Conservation (phyloP, 2,113 vertebrate genomes). For the Phyllopteryx taeniolatus region DNA sequence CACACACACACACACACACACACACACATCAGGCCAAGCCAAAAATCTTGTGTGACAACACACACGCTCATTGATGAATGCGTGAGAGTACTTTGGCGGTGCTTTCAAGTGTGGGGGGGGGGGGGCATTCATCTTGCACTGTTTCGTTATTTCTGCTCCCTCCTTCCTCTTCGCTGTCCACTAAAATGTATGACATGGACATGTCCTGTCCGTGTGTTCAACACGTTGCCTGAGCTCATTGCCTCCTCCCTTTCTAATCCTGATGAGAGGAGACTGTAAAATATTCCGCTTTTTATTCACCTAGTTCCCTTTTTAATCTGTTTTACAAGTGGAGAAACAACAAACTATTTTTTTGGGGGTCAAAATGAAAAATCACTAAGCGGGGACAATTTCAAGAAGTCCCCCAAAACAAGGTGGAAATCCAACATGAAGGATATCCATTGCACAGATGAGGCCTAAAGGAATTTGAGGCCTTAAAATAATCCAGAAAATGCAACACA, state of each 20-base stretch:
- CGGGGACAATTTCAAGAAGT: slow-evolving; percentile 17
- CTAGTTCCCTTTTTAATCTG: slow-evolving; percentile 6
- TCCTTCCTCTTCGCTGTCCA: slow-evolving; percentile 16
- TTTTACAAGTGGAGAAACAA: neutral
- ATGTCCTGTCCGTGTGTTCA: slow-evolving; percentile 18
- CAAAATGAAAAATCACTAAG: slow-evolving; percentile 4
- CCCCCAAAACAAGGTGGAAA: slow-evolving; percentile 13
- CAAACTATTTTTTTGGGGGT: neutral
- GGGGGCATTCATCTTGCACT: slow-evolving; percentile 21
- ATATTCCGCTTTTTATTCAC: neutral
- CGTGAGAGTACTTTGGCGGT: slow-evolving; percentile 24
- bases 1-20: slow-evolving; percentile 70
- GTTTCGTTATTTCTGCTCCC: slow-evolving; percentile 14
- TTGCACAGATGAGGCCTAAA: slow-evolving; percentile 14
- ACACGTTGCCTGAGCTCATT: slow-evolving; percentile 9
- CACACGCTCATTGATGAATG: slow-evolving; percentile 68
- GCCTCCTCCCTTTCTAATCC: neutral
- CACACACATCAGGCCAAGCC: slow-evolving; percentile 82
- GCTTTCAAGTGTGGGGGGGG: slow-evolving; percentile 25
- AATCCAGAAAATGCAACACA: neutral
- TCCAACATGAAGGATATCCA: slow-evolving; percentile 6
- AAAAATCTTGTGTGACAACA: slow-evolving; percentile 61
- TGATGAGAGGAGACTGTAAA: neutral
- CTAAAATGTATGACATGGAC: slow-evolving; percentile 43
- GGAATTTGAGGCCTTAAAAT: slow-evolving; percentile 34